A percentile compares a stretch with the other conserved stretches of the same genome.
These are phyloP conservation scores for Hippocampus zosterae DNA, from an alignment of 2,113 vertebrate species.

Conservation along the genomic window DNA sequence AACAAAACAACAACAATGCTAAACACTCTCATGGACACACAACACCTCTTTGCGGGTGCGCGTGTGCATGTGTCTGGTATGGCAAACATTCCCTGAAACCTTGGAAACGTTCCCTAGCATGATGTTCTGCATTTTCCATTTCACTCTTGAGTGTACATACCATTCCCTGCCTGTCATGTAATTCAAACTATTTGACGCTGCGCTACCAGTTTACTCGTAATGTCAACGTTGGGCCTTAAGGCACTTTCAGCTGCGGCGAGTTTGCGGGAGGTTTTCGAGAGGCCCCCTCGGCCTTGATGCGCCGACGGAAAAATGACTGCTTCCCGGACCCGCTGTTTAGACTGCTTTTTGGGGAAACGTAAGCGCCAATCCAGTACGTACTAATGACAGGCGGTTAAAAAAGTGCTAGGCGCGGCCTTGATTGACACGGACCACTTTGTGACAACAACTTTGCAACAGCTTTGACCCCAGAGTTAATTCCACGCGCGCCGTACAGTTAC, in stretches of 20 bases:
- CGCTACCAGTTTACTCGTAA: not conserved
- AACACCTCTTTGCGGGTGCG: not conserved
- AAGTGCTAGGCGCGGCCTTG: not conserved
- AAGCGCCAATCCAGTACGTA: not conserved
- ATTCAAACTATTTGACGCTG: constrained; percentile 38
- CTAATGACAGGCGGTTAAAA: not conserved
- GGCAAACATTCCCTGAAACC: constrained; percentile 22
- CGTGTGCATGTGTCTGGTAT: constrained; percentile 5
- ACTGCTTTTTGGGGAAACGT: not conserved
- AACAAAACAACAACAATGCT: constrained; percentile 33
- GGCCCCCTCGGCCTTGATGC: not conserved
- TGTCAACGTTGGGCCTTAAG: not conserved
- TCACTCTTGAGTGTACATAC: constrained; percentile 14
- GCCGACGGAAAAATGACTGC: not conserved
- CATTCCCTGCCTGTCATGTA: constrained; percentile 15
- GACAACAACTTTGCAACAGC: not conserved
- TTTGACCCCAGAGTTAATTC: not conserved
- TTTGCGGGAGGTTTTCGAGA: not conserved
- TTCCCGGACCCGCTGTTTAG: not conserved
- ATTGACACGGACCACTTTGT: not conserved
- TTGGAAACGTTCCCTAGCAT: constrained; percentile 21
- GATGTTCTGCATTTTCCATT: constrained; percentile 21
- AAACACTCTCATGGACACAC: constrained; percentile 38
- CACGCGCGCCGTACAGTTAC: not conserved
- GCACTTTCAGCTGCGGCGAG: not conserved